Conservation (phyloP, 2,113 vertebrate species). For the Camelus dromedarius region DNA sequence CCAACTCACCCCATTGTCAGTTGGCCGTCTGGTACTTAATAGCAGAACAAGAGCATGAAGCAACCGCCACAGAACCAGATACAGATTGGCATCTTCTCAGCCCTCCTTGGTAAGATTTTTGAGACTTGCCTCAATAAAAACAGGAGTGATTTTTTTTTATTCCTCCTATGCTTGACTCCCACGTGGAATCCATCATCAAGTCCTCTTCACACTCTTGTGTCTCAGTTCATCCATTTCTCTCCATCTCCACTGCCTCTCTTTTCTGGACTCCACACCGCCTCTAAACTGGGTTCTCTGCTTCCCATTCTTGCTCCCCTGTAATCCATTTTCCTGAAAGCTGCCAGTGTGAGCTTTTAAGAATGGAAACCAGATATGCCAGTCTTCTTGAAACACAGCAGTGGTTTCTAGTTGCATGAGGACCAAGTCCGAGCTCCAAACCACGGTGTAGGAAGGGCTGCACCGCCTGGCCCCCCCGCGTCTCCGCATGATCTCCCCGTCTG, state of each 20-base stretch:
- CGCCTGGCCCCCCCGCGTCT: fast-evolving
- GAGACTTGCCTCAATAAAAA: background rate
- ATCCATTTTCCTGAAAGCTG: background rate
- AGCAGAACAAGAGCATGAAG: background rate
- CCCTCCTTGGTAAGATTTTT: background rate
- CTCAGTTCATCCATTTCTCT: background rate
- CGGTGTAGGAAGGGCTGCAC: background rate
- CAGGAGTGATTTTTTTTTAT: background rate
- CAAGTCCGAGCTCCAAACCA: background rate
- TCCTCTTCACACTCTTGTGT: background rate
- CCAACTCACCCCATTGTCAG: background rate
- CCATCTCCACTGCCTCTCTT: background rate
- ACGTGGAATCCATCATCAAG: fast-evolving
- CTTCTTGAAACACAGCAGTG: background rate
- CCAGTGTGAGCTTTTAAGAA: background rate
- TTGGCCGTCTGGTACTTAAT: background rate
- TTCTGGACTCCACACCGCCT: background rate
- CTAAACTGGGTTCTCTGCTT: background rate
- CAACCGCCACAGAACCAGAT: background rate
- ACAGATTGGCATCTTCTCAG: background rate
- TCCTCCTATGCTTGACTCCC: background rate
- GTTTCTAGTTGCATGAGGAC: background rate
- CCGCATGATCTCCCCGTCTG: fast-evolving
- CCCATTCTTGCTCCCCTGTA: background rate
- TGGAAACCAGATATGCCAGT: background rate